Base-by-base conservation (phyloP, 2,797 vertebrate genomes). In the Danio choprae region DNA sequence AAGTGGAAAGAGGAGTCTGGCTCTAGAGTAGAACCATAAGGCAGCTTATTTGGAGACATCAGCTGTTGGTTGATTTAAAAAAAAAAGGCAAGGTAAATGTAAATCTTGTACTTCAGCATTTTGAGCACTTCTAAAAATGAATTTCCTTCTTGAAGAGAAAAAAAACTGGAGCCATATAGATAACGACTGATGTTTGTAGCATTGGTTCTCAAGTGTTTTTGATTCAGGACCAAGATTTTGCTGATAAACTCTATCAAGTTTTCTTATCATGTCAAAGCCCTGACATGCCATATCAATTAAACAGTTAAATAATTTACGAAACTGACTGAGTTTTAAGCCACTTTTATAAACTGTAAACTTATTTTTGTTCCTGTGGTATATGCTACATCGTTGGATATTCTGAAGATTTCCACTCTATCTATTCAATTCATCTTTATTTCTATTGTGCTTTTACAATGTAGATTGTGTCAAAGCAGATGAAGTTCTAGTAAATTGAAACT, bases 11-110 rank as follows among this genome's bases (percentile, higher is more conserved):
- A 84, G 89, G 90, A 81, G 92, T 94, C 91, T 94, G 91, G 88
- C 79, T 88, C 74, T 77, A 48, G 87, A 90, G 88, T 91, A 91
- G 91, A 92, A 92, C 90, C 85, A 86, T 85, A 82, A 83, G 86
- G 91, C 88, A 78, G 84, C 87, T 65, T 69, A 84, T 89, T 87
- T 89, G 81, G 84, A 94, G 90, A 92, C 91, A 92, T 93, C 91
- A 94, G 94, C 93, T 94, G 92, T 92, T 94, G 90, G 89, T 90
- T 87, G 84, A 87, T 89, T 90, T 91, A 92, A 88, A 90, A 92
- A 36, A 22, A 22, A 4, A 11, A 20, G 81, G 90, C 89, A 62
- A 22, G 38, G n/a, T 22, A 43, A 15, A 90, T 92, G 90, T 91
- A 91, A 88, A 89, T 91, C 91, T 92, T 90, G 90, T 88, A 89